phyloP scores from a whole-genome alignment of 2,113 vertebrate genomes.

The Tachysurus fulvidraco region DNA sequence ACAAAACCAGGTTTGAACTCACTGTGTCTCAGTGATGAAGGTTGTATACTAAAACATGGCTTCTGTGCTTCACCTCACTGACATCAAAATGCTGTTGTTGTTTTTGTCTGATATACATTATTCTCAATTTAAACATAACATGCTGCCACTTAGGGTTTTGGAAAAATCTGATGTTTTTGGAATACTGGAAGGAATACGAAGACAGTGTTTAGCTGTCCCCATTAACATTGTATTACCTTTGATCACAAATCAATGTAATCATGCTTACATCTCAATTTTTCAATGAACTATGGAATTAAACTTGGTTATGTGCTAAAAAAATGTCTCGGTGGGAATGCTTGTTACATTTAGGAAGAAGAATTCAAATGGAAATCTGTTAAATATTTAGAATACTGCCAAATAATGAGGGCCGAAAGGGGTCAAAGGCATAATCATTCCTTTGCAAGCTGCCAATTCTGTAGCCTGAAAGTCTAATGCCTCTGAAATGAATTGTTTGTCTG shows the following conservation, averaged over 20 bases:
- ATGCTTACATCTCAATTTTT: constrained; percentile 32
- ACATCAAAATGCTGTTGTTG: background rate
- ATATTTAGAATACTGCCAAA: constrained; percentile 33
- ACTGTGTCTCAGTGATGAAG: background rate
- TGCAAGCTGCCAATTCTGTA: constrained; percentile 38
- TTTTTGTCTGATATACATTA: background rate
- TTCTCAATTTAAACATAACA: background rate
- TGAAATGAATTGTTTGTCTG: constrained; percentile 52
- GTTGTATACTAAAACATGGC: background rate
- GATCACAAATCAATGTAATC: constrained; percentile 26
- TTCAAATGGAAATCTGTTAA: constrained; percentile 38
- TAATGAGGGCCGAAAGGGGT: constrained; percentile 16
- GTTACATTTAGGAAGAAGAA: constrained; percentile 21
- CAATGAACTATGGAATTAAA: background rate
- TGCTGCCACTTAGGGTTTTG: background rate
- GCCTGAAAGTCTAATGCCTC: constrained; percentile 37
- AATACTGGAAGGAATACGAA: constrained; percentile 3
- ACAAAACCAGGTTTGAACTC: background rate
- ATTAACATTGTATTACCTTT: constrained; percentile 14
- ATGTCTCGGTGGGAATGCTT: background rate
- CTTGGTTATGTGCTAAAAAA: background rate
- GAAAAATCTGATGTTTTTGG: constrained; percentile 18
- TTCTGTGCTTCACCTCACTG: background rate
- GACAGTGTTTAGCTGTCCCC: background rate
- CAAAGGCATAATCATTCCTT: constrained; percentile 40